Evolutionary conservation across 2,113 vertebrate species (phyloP).

Genomic region (Bubo bubo): DNA sequence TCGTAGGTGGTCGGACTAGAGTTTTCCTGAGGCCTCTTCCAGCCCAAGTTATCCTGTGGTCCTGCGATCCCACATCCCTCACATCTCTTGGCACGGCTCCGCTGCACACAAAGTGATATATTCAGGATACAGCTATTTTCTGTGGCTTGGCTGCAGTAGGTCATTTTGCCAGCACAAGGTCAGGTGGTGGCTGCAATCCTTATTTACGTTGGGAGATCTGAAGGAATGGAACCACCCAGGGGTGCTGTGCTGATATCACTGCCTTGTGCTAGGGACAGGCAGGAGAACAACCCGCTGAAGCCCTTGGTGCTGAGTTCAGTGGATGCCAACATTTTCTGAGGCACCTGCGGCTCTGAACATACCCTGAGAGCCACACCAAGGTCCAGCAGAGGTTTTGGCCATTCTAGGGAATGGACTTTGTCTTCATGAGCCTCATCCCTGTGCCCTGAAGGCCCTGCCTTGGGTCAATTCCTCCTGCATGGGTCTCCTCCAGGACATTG

Average conservation of each 20-base stretch:
- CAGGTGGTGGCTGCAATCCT: not conserved
- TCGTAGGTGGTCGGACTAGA: not conserved
- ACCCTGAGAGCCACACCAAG: not conserved
- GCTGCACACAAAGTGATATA: not conserved
- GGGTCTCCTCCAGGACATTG: not conserved
- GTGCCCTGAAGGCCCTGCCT: not conserved
- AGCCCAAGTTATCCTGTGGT: not conserved
- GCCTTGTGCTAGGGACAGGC: not conserved
- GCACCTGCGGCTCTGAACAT: not conserved
- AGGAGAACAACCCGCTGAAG: not conserved
- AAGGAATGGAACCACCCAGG: not conserved
- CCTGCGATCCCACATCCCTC: not conserved
- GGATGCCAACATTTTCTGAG: not conserved
- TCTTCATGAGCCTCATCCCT: not conserved
- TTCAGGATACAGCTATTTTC: not conserved
- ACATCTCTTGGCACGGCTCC: not conserved
- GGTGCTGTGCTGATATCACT: not conserved
- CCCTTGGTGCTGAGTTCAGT: not conserved
- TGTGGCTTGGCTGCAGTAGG: not conserved
- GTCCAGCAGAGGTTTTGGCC: not conserved
- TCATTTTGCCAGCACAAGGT: not conserved
- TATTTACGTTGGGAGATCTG: not conserved
- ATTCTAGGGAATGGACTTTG: not conserved
- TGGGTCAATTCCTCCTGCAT: not conserved
- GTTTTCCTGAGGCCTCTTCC: not conserved